phyloP scores from a whole-genome alignment of 37 sponge, comb jelly and placozoan species.

The Theonella swinhoei region DNA sequence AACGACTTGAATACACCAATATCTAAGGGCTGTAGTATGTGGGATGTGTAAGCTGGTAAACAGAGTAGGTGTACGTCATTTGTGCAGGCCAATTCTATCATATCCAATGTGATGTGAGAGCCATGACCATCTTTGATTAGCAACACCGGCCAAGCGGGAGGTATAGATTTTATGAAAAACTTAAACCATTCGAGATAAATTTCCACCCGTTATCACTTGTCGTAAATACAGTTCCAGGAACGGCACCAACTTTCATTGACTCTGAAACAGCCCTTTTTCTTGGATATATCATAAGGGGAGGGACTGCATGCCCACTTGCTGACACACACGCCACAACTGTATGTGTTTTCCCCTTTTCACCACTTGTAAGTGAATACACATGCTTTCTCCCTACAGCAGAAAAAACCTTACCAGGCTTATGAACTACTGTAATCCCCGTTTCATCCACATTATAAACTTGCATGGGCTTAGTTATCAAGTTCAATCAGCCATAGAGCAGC shows the following conservation, averaged over 20 bases:
- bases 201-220: slow-evolving; percentile 45
- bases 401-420: slow-evolving; percentile 30
- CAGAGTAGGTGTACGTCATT: slow-evolving; percentile 38
- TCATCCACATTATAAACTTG: slow-evolving; percentile 32
- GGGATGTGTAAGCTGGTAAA: slow-evolving; percentile 37
- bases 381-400: background rate
- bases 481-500: background rate
- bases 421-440: slow-evolving; percentile 32
- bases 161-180: slow-evolving; percentile 35
- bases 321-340: slow-evolving; percentile 35
- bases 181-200: slow-evolving; percentile 35
- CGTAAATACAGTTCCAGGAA: slow-evolving; percentile 22
- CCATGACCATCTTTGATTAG: slow-evolving; percentile 33
- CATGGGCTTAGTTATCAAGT: slow-evolving; percentile 1
- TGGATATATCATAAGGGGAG: slow-evolving; percentile 43
- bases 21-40: slow-evolving; percentile 45
- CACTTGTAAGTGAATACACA: slow-evolving; percentile 27
- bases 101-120: slow-evolving; percentile 22
- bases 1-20: slow-evolving; percentile 29
- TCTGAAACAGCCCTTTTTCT: slow-evolving; percentile 20
- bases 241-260: background rate
- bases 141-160: slow-evolving; percentile 14
- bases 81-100: slow-evolving; percentile 22
- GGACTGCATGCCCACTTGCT: slow-evolving; percentile 18
- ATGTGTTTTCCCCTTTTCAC: slow-evolving; percentile 35